A percentile compares a stretch with the other conserved stretches of the same genome.
These are phyloP conservation scores for Poecilia picta DNA, from an alignment of 2,797 vertebrate species.

Conservation along the genomic window DNA sequence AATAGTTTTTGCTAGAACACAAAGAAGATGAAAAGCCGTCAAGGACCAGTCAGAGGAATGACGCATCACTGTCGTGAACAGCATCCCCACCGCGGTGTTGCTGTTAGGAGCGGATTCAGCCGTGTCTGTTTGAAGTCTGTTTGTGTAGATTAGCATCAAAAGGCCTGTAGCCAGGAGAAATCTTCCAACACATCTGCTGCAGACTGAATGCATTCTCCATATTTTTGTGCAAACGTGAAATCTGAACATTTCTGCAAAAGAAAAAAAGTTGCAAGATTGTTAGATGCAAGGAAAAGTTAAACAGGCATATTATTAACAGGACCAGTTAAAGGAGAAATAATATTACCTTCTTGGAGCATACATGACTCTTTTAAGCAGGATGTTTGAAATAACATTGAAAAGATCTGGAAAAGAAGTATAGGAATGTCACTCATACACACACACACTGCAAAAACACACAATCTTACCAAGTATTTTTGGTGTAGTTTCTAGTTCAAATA, in stretches of 20 bases:
- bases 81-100: constrained; percentile 13
- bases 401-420: constrained; percentile 39
- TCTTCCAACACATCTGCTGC: constrained; percentile 30
- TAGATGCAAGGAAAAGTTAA: background rate
- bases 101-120: background rate
- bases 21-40: constrained; percentile 36
- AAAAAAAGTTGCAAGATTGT: background rate
- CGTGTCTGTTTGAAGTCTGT: constrained; percentile 28
- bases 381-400: background rate
- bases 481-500: no score
- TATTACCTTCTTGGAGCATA: constrained; percentile 44
- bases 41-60: constrained; percentile 27
- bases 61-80: constrained; percentile 28
- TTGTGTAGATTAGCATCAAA: constrained; percentile 45
- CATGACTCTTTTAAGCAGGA: constrained; percentile 6
- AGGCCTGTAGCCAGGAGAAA: constrained; percentile 41
- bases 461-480: no score
- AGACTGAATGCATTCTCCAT: background rate
- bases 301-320: background rate
- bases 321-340: background rate
- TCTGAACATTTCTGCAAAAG: constrained; percentile 4
- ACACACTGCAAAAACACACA: background rate
- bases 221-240: constrained; percentile 5
- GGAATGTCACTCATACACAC: background rate
- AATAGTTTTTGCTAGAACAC: constrained; percentile 40